A percentile compares a stretch with the other conserved stretches of the same genome.
phyloP scores from a whole-genome alignment of 2,113 vertebrate species.

The Pyxicephalus adspersus region DNA sequence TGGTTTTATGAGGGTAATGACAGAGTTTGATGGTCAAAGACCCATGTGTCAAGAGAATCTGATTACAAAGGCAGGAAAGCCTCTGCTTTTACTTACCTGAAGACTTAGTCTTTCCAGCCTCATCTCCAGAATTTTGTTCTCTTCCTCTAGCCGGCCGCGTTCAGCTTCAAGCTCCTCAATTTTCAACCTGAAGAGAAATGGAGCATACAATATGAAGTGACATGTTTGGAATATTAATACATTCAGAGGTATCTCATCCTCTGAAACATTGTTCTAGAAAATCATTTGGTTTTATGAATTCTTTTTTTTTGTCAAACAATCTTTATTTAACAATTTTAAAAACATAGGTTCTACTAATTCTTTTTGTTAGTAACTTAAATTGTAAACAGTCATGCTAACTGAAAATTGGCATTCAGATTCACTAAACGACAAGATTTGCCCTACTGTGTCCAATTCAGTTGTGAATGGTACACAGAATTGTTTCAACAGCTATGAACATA shows the following conservation, averaged over 20 bases:
- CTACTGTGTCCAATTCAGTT: too few species aligned
- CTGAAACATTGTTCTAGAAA: not conserved
- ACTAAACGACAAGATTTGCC: too few species aligned
- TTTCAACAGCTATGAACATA: too few species aligned
- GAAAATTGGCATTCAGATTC: too few species aligned
- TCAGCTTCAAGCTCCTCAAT: slow-evolving; percentile 90
- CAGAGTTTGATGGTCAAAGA: slow-evolving; percentile 40
- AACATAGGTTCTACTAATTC: too few species aligned
- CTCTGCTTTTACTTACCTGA: slow-evolving; percentile 74
- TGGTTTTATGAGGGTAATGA: slow-evolving; percentile 1
- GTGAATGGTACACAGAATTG: too few species aligned
- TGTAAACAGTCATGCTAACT: too few species aligned
- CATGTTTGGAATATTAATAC: slow-evolving; percentile 16
- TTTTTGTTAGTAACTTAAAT: too few species aligned
- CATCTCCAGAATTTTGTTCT: slow-evolving; percentile 83
- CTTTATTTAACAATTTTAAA: too few species aligned
- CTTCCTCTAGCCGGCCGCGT: slow-evolving; percentile 81
- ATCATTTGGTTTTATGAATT: not conserved
- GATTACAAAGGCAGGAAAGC: slow-evolving; percentile 11
- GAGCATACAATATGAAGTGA: slow-evolving; percentile 6
- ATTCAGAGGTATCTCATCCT: not conserved
- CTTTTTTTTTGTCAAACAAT: too few species aligned
- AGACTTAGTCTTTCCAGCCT: slow-evolving; percentile 85
- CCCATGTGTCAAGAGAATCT: slow-evolving; percentile 32
- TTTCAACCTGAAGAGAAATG: slow-evolving; percentile 78